Percentiles rank a stretch among this genome's conserved stretches.
These are phyloP conservation scores for Pseudomyrmex sp. DNA, from an alignment of 1,140 invertebrate species.

Conservation along the genomic window DNA sequence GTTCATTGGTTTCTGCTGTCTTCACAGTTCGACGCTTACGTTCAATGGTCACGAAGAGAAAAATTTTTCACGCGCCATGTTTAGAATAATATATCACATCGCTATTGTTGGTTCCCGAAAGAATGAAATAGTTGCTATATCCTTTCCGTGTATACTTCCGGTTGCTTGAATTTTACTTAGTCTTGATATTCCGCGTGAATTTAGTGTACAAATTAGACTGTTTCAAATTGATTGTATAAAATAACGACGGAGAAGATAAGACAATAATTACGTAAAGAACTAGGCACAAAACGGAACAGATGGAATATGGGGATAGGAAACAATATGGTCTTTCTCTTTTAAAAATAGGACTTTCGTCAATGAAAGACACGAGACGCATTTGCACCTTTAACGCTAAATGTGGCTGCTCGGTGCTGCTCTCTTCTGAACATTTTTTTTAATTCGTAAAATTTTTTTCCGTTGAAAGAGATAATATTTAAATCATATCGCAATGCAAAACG, in stretches of 20 bases:
- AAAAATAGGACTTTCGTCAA: not conserved
- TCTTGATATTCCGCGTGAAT: not conserved
- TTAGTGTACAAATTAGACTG: not conserved
- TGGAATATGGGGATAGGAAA: not conserved
- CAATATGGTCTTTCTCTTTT: not conserved
- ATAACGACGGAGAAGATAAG: not conserved
- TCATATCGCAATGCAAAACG: not conserved
- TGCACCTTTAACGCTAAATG: not conserved
- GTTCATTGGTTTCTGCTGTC: not conserved
- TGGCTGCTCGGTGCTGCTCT: not conserved
- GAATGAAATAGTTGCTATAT: conserved; percentile 7
- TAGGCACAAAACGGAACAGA: not conserved
- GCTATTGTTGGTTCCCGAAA: conserved; percentile 25
- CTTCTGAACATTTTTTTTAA: not conserved
- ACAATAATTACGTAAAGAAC: not conserved
- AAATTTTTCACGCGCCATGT: conserved; percentile 29
- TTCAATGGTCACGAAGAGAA: not conserved
- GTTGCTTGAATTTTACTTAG: not conserved
- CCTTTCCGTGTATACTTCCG: not conserved
- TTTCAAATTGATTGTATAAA: not conserved
- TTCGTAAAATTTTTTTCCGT: not conserved
- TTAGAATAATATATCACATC: conserved; percentile 31
- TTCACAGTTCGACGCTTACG: not conserved
- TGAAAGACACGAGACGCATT: conserved; percentile 12
- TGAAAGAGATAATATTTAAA: not conserved